Conservation (phyloP, 2,113 vertebrate species). For the Plotosus lineatus region DNA sequence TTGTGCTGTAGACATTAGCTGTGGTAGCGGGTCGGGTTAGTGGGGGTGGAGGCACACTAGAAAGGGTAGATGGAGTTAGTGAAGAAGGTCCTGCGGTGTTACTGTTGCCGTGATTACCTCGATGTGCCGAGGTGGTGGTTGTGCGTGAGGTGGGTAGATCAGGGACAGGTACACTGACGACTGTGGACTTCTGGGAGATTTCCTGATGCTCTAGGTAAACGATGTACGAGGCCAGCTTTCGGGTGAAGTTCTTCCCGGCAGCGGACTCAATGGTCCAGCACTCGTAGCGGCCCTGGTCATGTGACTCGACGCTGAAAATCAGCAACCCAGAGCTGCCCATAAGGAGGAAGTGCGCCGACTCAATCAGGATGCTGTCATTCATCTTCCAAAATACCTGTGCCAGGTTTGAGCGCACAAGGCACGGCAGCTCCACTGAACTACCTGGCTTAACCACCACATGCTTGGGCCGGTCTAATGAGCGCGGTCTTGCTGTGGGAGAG, state of each 20-base stretch:
- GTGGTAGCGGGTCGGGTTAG: slow-evolving; percentile 71
- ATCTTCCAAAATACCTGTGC: slow-evolving; percentile 87
- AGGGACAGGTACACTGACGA: background rate
- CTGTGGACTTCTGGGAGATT: slow-evolving; percentile 26
- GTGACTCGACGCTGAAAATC: slow-evolving; percentile 85
- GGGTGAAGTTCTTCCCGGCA: slow-evolving; percentile 80
- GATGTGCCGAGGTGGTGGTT: slow-evolving; percentile 51
- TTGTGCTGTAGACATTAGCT: slow-evolving; percentile 5
- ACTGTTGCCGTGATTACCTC: slow-evolving; percentile 71
- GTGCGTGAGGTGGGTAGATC: slow-evolving; percentile 29
- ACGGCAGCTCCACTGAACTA: slow-evolving; percentile 86
- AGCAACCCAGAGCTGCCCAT: slow-evolving; percentile 79
- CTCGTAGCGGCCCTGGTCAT: slow-evolving; percentile 86
- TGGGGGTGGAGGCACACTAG: slow-evolving; percentile 67
- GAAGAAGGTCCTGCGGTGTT: slow-evolving; percentile 61
- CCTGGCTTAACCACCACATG: slow-evolving; percentile 78
- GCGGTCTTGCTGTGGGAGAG: slow-evolving; percentile 59
- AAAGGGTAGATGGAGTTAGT: slow-evolving; percentile 63
- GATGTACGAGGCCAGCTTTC: slow-evolving; percentile 79
- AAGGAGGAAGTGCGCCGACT: slow-evolving; percentile 84
- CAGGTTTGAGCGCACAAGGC: slow-evolving; percentile 84
- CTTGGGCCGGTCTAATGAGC: slow-evolving; percentile 55
- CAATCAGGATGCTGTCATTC: slow-evolving; percentile 74
- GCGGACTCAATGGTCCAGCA: slow-evolving; percentile 87
- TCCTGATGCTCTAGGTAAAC: slow-evolving; percentile 75